Conservation (phyloP, 1,140 invertebrate species). For the Nomia melanderi region DNA sequence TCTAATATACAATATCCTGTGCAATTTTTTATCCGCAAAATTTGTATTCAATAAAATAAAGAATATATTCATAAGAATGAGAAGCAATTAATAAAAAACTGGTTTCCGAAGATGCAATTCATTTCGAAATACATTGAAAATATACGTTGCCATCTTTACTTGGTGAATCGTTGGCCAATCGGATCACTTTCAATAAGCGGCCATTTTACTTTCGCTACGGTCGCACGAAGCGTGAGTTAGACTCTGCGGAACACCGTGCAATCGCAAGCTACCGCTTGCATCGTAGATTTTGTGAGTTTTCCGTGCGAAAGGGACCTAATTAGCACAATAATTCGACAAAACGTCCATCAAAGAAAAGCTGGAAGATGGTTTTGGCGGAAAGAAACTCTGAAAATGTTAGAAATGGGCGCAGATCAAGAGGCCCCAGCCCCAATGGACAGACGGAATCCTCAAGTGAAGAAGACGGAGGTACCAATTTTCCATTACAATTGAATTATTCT, state of each 20-base stretch:
- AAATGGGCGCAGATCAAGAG: constrained; percentile 92
- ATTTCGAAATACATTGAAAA: constrained; percentile 53
- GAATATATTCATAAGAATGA: background rate
- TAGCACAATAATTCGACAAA: constrained; percentile 1
- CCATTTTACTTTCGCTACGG: constrained; percentile 78
- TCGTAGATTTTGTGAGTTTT: constrained; percentile 37
- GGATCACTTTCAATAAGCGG: constrained; percentile 39
- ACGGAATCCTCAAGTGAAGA: constrained; percentile 90
- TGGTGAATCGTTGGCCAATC: constrained; percentile 66
- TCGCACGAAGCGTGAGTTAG: constrained; percentile 63
- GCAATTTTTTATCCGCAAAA: background rate
- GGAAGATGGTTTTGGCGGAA: constrained; percentile 91
- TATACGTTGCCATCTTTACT: constrained; percentile 55
- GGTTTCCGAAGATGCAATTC: constrained; percentile 10
- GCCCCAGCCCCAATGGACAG: constrained; percentile 93
- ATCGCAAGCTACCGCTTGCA: constrained; percentile 69
- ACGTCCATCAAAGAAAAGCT: background rate
- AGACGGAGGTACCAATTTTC: constrained; percentile 85
- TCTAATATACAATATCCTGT: background rate
- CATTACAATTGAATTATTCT: constrained; percentile 29
- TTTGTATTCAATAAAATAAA: background rate
- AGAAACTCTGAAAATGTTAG: constrained; percentile 89
- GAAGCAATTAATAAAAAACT: background rate
- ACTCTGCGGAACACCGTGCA: constrained; percentile 36
- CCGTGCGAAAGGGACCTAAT: constrained; percentile 24